Percentiles rank a stretch among this genome's conserved stretches.
These are phyloP conservation scores for Thermophis baileyi DNA, from an alignment of 2,113 vertebrate species.

Conservation along the genomic window DNA sequence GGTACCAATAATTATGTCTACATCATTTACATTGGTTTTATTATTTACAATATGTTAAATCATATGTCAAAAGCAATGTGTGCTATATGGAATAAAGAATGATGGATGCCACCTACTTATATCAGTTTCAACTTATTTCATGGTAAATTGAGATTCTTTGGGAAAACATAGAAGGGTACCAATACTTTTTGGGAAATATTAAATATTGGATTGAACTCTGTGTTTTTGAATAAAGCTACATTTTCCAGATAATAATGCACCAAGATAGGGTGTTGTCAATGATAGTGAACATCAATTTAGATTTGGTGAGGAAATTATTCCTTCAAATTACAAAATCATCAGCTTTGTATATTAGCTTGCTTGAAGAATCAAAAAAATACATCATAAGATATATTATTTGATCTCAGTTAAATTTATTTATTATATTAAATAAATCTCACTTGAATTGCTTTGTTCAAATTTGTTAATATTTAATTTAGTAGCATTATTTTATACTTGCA, in stretches of 20 bases:
- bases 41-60: neutral
- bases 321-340: constrained; percentile 49
- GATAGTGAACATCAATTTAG: constrained; percentile 52
- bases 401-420: constrained; percentile 49
- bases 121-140: neutral
- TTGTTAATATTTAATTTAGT: neutral
- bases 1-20: neutral
- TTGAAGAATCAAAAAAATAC: constrained; percentile 53
- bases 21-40: neutral
- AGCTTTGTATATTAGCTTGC: neutral
- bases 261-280: constrained; percentile 33
- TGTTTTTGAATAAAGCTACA: constrained; percentile 34
- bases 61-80: neutral
- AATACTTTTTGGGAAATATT: neutral
- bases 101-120: neutral
- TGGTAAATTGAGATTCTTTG: neutral
- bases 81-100: neutral
- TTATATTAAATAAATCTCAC: neutral
- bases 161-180: neutral
- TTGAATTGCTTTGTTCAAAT: neutral
- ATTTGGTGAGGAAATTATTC: constrained; percentile 49
- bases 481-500: constrained; percentile 16
- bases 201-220: neutral
- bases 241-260: neutral
- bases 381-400: constrained; percentile 24